These are phyloP conservation scores for Pollenia labialis DNA, from an alignment of 2,888 invertebrate species.

Conservation along the genomic window DNA sequence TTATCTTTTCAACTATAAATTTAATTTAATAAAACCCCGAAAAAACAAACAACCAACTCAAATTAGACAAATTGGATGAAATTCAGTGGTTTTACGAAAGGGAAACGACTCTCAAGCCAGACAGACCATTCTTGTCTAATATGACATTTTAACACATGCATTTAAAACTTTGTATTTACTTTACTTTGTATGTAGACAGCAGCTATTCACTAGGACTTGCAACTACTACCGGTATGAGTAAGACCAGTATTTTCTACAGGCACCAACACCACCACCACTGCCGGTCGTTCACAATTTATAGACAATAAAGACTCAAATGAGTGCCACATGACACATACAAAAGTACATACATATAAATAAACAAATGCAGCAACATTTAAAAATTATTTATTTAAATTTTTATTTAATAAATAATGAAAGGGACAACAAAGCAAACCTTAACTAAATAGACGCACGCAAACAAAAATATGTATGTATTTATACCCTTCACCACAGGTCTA, in stretches of 20 bases:
- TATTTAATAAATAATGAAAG: slow-evolving; percentile 28
- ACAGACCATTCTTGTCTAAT: slow-evolving; percentile 10
- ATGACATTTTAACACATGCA: slow-evolving; percentile 20
- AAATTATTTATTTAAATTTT: slow-evolving; percentile 34
- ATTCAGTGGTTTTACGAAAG: slow-evolving; percentile 3
- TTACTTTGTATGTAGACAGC: neutral
- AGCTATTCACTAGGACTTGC: slow-evolving; percentile 21
- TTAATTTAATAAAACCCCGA: neutral
- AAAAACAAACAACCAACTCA: neutral
- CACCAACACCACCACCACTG: neutral
- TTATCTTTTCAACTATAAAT: slow-evolving; percentile 50
- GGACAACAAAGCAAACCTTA: neutral
- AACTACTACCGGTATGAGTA: slow-evolving; percentile 14
- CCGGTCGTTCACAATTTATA: slow-evolving; percentile 15
- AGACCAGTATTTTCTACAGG: slow-evolving; percentile 2
- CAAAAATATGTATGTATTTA: too few species aligned
- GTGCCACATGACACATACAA: slow-evolving; percentile 27
- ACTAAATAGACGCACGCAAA: neutral
- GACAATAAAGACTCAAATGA: slow-evolving; percentile 15
- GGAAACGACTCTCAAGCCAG: neutral
- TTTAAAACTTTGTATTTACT: neutral
- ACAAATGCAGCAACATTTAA: neutral
- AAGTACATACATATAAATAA: neutral
- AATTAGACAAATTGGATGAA: slow-evolving; percentile 6
- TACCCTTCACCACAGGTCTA: too few species aligned